Percentiles rank a stretch among this genome's conserved stretches.
Evolutionary conservation across 2,113 vertebrate genomes (phyloP).

Genomic region (Agelaius phoeniceus): DNA sequence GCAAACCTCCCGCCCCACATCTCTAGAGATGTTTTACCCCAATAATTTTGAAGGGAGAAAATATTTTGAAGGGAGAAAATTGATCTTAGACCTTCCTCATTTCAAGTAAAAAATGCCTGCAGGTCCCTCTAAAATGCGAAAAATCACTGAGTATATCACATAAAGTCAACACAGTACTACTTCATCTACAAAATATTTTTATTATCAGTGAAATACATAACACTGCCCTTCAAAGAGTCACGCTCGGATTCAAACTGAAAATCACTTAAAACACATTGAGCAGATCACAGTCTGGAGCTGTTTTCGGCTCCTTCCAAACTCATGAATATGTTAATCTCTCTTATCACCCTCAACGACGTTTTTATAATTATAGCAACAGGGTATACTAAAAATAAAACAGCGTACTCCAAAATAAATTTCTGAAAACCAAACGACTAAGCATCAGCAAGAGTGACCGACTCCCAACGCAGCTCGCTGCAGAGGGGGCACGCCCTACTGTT

Average conservation of each 20-base stretch:
- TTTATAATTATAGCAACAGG: neutral
- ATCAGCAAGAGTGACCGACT: neutral
- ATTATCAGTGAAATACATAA: neutral
- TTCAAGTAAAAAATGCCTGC: neutral
- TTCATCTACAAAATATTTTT: neutral
- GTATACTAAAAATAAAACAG: neutral
- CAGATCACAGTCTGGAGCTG: neutral
- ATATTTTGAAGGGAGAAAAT: neutral
- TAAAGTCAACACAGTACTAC: neutral
- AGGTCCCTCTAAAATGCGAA: neutral
- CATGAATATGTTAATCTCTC: neutral
- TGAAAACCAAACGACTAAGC: neutral
- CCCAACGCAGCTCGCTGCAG: accelerated
- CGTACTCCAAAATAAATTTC: neutral
- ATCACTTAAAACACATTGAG: neutral
- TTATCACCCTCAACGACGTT: neutral
- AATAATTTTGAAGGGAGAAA: neutral
- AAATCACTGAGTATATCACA: accelerated
- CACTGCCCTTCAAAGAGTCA: neutral
- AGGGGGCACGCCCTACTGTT: neutral
- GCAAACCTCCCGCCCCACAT: accelerated
- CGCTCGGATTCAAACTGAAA: neutral
- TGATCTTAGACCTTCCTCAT: neutral
- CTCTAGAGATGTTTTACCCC: neutral
- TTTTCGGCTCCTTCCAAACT: neutral